Conservation (phyloP, 2,888 invertebrate species). For the Sesia apiformis region DNA sequence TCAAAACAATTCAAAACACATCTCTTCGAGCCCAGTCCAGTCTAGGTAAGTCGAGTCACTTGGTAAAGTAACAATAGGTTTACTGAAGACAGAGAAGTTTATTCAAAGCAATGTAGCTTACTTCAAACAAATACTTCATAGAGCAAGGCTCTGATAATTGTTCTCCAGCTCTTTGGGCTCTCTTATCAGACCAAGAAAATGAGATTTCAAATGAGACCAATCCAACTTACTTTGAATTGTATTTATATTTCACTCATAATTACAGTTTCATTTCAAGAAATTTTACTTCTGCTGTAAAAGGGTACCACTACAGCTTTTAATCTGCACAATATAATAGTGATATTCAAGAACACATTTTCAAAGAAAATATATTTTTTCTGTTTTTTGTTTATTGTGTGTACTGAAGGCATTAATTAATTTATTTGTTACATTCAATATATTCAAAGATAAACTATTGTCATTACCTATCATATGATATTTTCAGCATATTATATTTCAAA, state of each 20-base stretch:
- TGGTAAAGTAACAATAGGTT: too few species aligned
- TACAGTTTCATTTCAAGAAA: not conserved
- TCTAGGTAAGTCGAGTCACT: too few species aligned
- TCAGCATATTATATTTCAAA: too few species aligned
- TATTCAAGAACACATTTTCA: not conserved
- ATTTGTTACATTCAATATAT: too few species aligned
- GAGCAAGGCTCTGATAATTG: not conserved
- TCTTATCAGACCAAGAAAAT: not conserved
- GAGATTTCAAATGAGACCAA: not conserved
- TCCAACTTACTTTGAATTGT: not conserved
- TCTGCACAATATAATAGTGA: not conserved
- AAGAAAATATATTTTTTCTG: not conserved
- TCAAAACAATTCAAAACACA: too few species aligned
- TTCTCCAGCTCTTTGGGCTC: not conserved
- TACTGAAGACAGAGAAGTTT: not conserved
- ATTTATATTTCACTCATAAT: not conserved
- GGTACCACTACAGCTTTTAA: not conserved
- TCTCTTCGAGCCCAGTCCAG: too few species aligned
- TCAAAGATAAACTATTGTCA: too few species aligned
- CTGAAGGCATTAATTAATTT: too few species aligned
- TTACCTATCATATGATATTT: too few species aligned
- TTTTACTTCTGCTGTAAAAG: not conserved
- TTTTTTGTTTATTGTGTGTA: too few species aligned
- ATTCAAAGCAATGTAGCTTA: not conserved
- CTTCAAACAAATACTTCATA: not conserved